A percentile compares a stretch with the other conserved stretches of the same genome.
Conservation (phyloP, 2,888 invertebrate species). For the Dicranocentrus wangi region DNA sequence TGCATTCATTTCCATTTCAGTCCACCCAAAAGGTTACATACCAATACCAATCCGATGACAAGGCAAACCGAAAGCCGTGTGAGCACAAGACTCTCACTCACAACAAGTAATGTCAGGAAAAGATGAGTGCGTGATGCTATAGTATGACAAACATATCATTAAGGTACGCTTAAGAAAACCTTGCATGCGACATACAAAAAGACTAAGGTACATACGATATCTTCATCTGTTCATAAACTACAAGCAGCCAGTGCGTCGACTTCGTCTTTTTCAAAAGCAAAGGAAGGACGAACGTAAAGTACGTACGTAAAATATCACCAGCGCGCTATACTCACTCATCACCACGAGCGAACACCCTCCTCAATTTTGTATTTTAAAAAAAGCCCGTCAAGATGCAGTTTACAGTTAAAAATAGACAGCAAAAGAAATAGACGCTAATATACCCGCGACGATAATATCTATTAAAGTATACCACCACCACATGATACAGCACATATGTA, state of each 20-base stretch:
- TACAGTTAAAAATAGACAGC: slow-evolving; percentile 54
- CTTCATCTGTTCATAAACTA: no score
- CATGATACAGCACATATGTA: background rate
- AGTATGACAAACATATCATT: slow-evolving; percentile 13
- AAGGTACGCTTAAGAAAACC: slow-evolving; percentile 32
- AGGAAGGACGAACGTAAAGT: slow-evolving; percentile 39
- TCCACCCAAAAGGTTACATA: slow-evolving; percentile 41
- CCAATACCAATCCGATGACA: slow-evolving; percentile 48
- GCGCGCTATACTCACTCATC: background rate
- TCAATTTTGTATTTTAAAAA: slow-evolving; percentile 22
- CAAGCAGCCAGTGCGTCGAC: slow-evolving; percentile 21
- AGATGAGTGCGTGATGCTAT: background rate
- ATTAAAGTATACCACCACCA: background rate
- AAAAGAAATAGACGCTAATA: background rate
- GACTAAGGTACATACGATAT: background rate
- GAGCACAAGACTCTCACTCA: slow-evolving; percentile 1
- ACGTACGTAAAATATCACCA: background rate
- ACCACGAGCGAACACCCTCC: slow-evolving; percentile 7
- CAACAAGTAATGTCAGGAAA: no score
- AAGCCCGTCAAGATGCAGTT: slow-evolving; percentile 45
- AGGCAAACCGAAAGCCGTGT: background rate
- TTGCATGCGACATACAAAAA: slow-evolving; percentile 18
- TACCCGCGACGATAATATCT: background rate
- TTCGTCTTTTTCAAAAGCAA: slow-evolving; percentile 41
- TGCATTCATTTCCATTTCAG: slow-evolving; percentile 60